These are phyloP conservation scores for Nipponacmea schrenckii DNA, from an alignment of 2,888 invertebrate genomes.

Conservation along the genomic window DNA sequence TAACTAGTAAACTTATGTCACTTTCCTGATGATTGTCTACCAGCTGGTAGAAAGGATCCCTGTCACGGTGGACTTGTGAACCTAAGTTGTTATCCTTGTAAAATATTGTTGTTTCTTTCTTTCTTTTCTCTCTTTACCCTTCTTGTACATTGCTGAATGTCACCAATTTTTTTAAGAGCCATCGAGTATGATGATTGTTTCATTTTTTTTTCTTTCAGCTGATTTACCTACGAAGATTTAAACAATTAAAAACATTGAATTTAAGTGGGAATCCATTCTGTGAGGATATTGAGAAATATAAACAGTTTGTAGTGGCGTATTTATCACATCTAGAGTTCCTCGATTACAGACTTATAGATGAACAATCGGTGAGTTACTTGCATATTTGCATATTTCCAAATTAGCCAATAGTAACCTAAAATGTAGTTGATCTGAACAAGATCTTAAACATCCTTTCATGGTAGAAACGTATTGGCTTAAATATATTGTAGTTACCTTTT, in stretches of 20 bases:
- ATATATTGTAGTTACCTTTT: no score
- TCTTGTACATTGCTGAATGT: no score
- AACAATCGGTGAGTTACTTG: slow-evolving; percentile 63
- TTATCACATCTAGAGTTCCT: slow-evolving; percentile 80
- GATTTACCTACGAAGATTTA: slow-evolving; percentile 64
- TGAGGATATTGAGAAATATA: slow-evolving; percentile 71
- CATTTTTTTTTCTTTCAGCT: slow-evolving; percentile 45
- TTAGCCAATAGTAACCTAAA: not conserved
- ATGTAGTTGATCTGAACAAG: no score
- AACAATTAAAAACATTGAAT: slow-evolving; percentile 64
- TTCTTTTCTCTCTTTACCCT: no score
- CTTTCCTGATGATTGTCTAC: no score
- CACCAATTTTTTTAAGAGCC: not conserved
- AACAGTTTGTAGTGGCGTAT: slow-evolving; percentile 78
- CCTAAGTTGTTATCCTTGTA: no score
- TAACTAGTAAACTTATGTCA: no score
- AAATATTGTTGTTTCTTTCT: no score
- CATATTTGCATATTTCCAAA: not conserved
- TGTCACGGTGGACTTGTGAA: no score
- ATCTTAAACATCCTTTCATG: no score
- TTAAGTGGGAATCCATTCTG: slow-evolving; percentile 81
- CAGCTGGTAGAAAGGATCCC: no score
- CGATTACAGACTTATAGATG: slow-evolving; percentile 78
- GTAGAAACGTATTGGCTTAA: no score
- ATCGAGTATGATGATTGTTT: not conserved